Evolutionary conservation across 2,113 vertebrate species (phyloP), one percentile per base, ranked within the genome.

Genomic region (Centropus bengalensis): DNA sequence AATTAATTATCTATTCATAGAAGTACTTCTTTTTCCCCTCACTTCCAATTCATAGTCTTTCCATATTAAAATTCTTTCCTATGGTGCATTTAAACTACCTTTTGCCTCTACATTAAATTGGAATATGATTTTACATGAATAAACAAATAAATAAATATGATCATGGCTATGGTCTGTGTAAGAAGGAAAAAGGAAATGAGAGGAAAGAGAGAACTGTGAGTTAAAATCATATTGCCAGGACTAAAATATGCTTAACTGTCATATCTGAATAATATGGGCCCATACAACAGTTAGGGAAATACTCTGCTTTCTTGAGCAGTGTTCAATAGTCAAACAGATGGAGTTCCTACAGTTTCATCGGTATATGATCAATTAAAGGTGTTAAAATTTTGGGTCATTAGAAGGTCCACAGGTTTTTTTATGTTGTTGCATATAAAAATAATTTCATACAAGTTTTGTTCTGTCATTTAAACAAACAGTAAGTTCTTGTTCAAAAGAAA

Each of bases 1-100:
- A 95, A 88, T 93, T 91, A 88, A 93, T 83, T 86, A 93, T 81
- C 9, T 74, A 78, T 92, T 92, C 42, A 78, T 17, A 88, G 22
- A 78, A 81, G 21, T 6, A 2, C 32, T 88, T 82, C 3, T 62
- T 88, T 86, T 56, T 0, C 47, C 8, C 40, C 10, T 89, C 23
- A 64, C 18, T 94, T 89, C 86, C 55, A 20, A 62, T 52, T 83
- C 12, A 45, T 64, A 33, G 80, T 80, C 19, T 77, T 86, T 81
- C n/a, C 7, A 4, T 33, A 63, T 86, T 91, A 93, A 24, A 88
- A 83, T 90, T 59, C 8, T 67, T 86, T 23, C 8, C 86, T 42
- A 38, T 63, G 32, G 12, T 51, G 62, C 15, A 60, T 81, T 83
- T 88, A 33, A 77, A 69, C 80, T 36, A 52, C 7, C 86, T 86